Evolutionary conservation across 2,113 vertebrate species (phyloP).

Genomic region (Sylvicapra grimmia): DNA sequence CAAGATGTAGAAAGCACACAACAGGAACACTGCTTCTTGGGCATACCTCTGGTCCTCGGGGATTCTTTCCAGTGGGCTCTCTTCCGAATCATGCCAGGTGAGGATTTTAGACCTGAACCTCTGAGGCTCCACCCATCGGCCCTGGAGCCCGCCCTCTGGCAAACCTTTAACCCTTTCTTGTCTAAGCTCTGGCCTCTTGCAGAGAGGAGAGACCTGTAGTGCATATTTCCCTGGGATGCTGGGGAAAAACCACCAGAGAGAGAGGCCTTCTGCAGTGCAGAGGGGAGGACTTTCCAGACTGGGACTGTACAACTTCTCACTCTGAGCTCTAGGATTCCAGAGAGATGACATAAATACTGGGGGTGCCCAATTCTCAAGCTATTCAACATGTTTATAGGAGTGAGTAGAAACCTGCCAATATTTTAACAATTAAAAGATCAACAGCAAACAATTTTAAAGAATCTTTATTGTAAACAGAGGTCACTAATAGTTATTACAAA

Average conservation of each 20-base stretch:
- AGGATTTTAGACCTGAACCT: background rate
- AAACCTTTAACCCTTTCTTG: background rate
- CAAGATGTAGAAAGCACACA: background rate
- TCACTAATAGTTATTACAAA: conserved; percentile 45
- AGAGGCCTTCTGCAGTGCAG: background rate
- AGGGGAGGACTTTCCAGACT: background rate
- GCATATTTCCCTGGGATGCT: background rate
- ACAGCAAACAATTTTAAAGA: background rate
- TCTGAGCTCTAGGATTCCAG: background rate
- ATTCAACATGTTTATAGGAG: background rate
- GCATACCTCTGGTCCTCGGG: conserved; percentile 4
- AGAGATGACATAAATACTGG: background rate
- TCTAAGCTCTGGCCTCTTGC: background rate
- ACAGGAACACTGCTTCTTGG: background rate
- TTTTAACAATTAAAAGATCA: background rate
- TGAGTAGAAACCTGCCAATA: background rate
- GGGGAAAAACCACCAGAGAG: background rate
- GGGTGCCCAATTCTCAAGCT: background rate
- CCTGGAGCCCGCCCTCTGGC: background rate
- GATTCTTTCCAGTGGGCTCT: background rate
- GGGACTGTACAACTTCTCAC: background rate
- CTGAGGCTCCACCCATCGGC: conserved; percentile 28
- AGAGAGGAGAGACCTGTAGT: background rate
- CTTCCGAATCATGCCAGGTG: background rate
- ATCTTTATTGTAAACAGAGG: conserved; percentile 64